Base-by-base conservation (phyloP, 2,888 invertebrate species). In the Agrilus biguttatus region DNA sequence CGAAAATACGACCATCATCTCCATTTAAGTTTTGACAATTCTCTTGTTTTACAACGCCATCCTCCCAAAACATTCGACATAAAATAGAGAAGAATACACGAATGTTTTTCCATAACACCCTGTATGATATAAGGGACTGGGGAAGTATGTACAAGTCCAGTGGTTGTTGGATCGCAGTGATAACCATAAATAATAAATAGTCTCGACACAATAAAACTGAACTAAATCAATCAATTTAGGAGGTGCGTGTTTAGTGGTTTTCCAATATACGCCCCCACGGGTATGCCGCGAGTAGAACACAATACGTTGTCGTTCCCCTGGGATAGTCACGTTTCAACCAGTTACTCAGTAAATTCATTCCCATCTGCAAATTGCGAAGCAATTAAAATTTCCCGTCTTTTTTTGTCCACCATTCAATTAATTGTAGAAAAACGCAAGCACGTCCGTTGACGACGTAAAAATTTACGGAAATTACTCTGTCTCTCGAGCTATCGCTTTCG, bases 291-390 rank as follows among this genome's bases (percentile, higher is more conserved):
- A 51, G 53, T 47, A 41, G 43, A 43, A 46, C 44, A 52, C 51
- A 54, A 53, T 53, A 50, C 45, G 47, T 45, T 43, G 10, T 38
- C 49, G 49, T 47, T 55, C 55, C 55, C 55, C 51, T 47, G 56
- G 56, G 57, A 51, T 50, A 50, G 53, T 58, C 60, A 61, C 61
- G 61, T 60, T 58, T 52, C 52, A 51, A 47, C 48, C 49, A 44
- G 47, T 45, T 47, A 45, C 45, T 51, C 53, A 47, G 47, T 54
- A 57, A 60, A 60, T 59, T 58, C 58, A 59, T 59, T 56, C 55
- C 60, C 58, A 61, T 61, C 56, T 59, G 58, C 53, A 59, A 60
- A 61, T 60, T 61, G 60, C 54, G 54, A 49, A 48, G 55, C 56
- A 60, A 60, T 62, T 62, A 59, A 61, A 59, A 58, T 52, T 49